Evolutionary conservation across 2,797 vertebrate species (phyloP).

Genomic region (Delichon dasypus): DNA sequence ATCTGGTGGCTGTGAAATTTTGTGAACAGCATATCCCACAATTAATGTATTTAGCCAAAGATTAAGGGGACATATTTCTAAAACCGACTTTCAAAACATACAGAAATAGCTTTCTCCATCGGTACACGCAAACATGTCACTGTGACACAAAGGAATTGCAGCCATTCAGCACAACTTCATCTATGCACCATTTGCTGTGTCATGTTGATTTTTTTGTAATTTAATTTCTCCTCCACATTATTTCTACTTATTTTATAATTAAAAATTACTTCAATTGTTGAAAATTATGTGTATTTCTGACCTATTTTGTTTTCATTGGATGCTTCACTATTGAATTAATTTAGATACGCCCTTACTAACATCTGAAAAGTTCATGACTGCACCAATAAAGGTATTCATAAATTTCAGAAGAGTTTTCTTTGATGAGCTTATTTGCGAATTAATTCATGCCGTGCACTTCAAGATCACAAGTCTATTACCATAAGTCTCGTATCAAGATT

Average conservation of each 20-base stretch:
- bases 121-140: neutral
- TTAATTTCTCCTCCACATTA: neutral
- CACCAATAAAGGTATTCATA: neutral
- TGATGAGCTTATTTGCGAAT: neutral
- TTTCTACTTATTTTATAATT: neutral
- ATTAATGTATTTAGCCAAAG: neutral
- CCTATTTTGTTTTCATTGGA: neutral
- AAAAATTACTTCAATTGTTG: neutral
- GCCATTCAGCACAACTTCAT: neutral
- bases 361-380: neutral
- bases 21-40: neutral
- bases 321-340: accelerated
- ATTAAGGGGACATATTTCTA: neutral
- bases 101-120: neutral
- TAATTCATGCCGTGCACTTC: neutral
- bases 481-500: neutral
- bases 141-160: neutral
- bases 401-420: neutral
- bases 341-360: neutral
- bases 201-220: neutral
- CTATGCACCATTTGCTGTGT: neutral
- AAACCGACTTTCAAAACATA: neutral
- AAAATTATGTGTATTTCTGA: neutral
- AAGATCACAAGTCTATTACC: neutral
- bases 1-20: neutral